phyloP scores from a whole-genome alignment of 2,797 vertebrate genomes.

The Enteromius viviparus region DNA sequence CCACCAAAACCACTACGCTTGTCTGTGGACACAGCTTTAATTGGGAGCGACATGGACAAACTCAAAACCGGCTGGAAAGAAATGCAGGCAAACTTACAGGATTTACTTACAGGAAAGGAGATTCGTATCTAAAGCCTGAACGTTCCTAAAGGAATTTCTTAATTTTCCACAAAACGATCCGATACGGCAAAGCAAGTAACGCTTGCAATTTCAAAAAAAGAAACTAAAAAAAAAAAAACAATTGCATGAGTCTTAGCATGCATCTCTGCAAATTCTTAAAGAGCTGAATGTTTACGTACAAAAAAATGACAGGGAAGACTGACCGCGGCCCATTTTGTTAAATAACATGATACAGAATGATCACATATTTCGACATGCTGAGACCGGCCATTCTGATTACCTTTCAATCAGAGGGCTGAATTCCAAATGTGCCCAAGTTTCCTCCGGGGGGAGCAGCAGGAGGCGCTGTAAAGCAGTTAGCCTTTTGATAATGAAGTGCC shows the following conservation, averaged over 20 bases:
- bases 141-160: conserved; percentile 33
- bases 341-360: conserved; percentile 64
- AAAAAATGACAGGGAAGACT: conserved; percentile 39
- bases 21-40: conserved; percentile 40
- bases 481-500: conserved; percentile 74
- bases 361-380: conserved; percentile 59
- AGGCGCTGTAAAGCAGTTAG: conserved; percentile 78
- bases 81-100: conserved; percentile 12
- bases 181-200: conserved; percentile 6
- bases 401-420: conserved; percentile 67
- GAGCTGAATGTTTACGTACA: conserved; percentile 43
- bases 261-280: conserved; percentile 27
- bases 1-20: conserved; percentile 44
- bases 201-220: neutral
- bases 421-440: conserved; percentile 54
- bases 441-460: conserved; percentile 61
- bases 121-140: conserved; percentile 26
- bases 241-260: neutral
- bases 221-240: neutral
- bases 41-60: conserved; percentile 39
- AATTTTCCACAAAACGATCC: conserved; percentile 9
- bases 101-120: conserved; percentile 45
- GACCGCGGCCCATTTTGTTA: conserved; percentile 59
- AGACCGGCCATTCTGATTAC: conserved; percentile 65
- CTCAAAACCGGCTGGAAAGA: conserved; percentile 27